Percentiles rank a stretch among this genome's conserved stretches.
phyloP scores from a whole-genome alignment of 2,888 invertebrate genomes.

The Ganaspis brasiliensis region DNA sequence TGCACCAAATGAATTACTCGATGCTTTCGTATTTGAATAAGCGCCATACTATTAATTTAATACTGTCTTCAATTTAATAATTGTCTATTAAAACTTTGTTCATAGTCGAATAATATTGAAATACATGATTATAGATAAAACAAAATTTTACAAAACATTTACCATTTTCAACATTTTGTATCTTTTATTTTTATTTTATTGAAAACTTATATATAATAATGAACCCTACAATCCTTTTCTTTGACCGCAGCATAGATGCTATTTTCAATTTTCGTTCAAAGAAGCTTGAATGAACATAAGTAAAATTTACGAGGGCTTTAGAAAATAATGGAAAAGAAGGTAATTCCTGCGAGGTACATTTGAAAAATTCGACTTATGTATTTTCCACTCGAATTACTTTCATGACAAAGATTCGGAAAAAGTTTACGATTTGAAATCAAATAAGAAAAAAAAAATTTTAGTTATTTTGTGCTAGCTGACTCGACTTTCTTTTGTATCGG shows the following conservation, averaged over 20 bases:
- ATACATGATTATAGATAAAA: too few species aligned
- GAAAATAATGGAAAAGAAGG: constrained; percentile 13
- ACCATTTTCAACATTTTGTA: too few species aligned
- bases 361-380: constrained; percentile 7
- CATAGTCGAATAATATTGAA: too few species aligned
- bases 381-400: neutral
- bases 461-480: neutral
- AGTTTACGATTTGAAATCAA: neutral
- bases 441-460: neutral
- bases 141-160: too few species aligned
- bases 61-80: too few species aligned
- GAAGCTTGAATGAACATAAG: constrained; percentile 20
- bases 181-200: too few species aligned
- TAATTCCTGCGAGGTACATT: constrained; percentile 6
- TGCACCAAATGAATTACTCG: too few species aligned
- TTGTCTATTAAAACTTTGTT: too few species aligned
- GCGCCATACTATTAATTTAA: too few species aligned
- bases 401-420: neutral
- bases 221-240: neutral
- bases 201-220: too few species aligned
- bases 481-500: too few species aligned
- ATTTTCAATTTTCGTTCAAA: constrained; percentile 1
- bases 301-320: constrained; percentile 15
- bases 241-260: neutral
- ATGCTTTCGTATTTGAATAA: too few species aligned